phyloP scores from a whole-genome alignment of 2,888 invertebrate genomes.

The Caenorhabditis sinica region DNA sequence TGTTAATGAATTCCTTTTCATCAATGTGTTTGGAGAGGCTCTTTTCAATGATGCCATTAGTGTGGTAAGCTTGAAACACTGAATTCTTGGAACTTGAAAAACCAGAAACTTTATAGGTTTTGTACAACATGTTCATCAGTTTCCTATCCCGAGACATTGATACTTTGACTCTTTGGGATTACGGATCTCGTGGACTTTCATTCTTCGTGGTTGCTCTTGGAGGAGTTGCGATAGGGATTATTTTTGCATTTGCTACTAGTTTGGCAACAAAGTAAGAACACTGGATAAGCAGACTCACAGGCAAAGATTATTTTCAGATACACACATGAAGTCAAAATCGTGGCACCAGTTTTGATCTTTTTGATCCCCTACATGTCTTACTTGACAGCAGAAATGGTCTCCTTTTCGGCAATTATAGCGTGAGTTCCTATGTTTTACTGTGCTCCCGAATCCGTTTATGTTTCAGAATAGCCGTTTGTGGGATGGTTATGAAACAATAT shows the following conservation, averaged over 20 bases:
- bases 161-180: conserved; percentile 66
- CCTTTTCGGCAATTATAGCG: conserved; percentile 18
- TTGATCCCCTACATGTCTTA: conserved; percentile 16
- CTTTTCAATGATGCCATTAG: conserved; percentile 98
- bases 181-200: conserved; percentile 69
- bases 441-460: neutral
- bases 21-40: conserved; percentile 98
- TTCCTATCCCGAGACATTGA: conserved; percentile 77
- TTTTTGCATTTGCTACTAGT: conserved; percentile 78
- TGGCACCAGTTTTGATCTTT: conserved; percentile 95
- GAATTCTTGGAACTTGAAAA: no score
- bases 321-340: conserved; percentile 95
- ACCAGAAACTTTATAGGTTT: conserved; percentile 59
- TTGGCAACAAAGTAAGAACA: conserved; percentile 79
- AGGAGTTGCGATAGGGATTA: conserved; percentile 79
- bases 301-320: conserved; percentile 86
- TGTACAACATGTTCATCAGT: conserved; percentile 79
- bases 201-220: conserved; percentile 82
- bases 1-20: conserved; percentile 97
- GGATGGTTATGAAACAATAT: conserved; percentile 99
- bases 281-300: neutral
- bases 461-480: conserved; percentile 95
- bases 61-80: conserved; percentile 86
- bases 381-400: conserved; percentile 22
- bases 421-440: neutral